These are phyloP conservation scores for Oreochromis niloticus DNA, from an alignment of 2,113 vertebrate species.

Conservation along the genomic window DNA sequence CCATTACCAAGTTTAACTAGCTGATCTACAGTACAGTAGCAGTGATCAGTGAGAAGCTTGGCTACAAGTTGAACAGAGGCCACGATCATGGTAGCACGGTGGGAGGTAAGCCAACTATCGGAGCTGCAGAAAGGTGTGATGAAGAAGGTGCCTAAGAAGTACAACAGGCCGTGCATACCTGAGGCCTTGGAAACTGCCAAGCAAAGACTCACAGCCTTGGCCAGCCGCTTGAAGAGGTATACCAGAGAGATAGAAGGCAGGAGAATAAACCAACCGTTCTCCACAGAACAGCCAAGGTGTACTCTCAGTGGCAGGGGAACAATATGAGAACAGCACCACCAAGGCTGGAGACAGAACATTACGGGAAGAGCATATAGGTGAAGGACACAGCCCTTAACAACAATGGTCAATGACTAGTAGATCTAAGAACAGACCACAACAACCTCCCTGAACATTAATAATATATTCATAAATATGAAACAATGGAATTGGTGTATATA, in stretches of 20 bases:
- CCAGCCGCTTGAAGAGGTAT: not conserved
- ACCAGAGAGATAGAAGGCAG: not conserved
- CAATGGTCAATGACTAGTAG: not conserved
- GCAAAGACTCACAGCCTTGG: not conserved
- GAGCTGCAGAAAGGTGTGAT: not conserved
- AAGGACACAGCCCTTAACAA: not conserved
- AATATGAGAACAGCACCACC: not conserved
- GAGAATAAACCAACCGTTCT: not conserved
- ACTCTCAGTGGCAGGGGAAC: not conserved
- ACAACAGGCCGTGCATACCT: not conserved
- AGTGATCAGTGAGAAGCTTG: not conserved
- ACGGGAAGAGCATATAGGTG: not conserved
- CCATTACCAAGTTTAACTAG: not conserved
- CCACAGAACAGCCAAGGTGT: not conserved
- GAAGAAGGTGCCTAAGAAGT: not conserved
- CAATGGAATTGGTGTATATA: not conserved
- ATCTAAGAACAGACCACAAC: not conserved
- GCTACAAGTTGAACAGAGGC: not conserved
- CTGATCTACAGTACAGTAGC: not conserved
- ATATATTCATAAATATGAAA: not conserved
- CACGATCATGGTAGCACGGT: not conserved
- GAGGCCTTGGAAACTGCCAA: too few relatives aligned
- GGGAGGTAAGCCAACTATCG: accelerated
- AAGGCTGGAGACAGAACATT: not conserved
- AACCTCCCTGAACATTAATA: not conserved